Conservation (phyloP, 1,140 invertebrate genomes). For the Temnothorax longispinosus region DNA sequence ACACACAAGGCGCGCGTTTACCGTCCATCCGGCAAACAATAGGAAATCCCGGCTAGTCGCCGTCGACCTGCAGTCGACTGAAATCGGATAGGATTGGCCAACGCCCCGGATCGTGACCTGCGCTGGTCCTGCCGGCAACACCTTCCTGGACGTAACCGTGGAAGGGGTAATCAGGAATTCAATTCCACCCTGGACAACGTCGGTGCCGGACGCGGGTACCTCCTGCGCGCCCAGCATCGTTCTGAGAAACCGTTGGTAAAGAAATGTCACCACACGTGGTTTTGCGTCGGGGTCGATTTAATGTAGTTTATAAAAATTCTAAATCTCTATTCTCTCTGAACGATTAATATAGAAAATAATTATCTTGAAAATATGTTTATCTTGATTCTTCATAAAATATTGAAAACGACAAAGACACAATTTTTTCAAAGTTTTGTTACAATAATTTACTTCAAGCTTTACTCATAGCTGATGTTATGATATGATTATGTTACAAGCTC, state of each 20-base stretch:
- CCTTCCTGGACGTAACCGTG: slow-evolving; percentile 59
- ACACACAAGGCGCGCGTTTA: slow-evolving; percentile 74
- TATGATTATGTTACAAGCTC: not conserved
- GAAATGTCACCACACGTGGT: not conserved
- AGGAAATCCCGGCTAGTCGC: slow-evolving; percentile 66
- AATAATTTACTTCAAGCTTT: not conserved
- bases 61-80: slow-evolving; percentile 75
- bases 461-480: no score
- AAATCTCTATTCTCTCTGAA: not conserved
- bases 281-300: not conserved
- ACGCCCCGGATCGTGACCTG: slow-evolving; percentile 75
- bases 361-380: not conserved
- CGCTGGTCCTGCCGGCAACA: slow-evolving; percentile 68
- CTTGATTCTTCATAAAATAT: not conserved
- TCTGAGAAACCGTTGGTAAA: not conserved
- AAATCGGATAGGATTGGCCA: slow-evolving; percentile 81
- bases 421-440: not conserved
- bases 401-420: not conserved
- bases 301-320: not conserved
- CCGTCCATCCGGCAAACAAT: slow-evolving; percentile 72
- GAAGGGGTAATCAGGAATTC: slow-evolving; percentile 77
- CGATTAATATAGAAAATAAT: not conserved
- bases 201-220: slow-evolving; percentile 48
- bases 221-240: slow-evolving; percentile 11
- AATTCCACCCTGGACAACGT: slow-evolving; percentile 72